phyloP scores from a whole-genome alignment of 2,888 invertebrate genomes.

The Machimus atricapillus region DNA sequence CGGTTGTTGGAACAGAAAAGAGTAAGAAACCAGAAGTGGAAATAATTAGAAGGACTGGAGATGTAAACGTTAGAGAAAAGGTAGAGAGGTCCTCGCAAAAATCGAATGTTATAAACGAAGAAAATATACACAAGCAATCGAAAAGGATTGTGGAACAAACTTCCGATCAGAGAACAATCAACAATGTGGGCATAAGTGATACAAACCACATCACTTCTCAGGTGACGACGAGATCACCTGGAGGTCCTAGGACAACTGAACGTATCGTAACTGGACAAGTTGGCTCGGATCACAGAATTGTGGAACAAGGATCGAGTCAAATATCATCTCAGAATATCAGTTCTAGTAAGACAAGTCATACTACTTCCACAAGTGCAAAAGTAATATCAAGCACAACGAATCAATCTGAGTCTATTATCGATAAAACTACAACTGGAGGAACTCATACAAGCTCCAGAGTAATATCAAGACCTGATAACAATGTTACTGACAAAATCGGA shows the following conservation, averaged over 20 bases:
- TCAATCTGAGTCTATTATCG: neutral
- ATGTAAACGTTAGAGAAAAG: slow-evolving; percentile 59
- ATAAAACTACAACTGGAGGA: neutral
- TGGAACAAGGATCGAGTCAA: neutral
- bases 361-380: neutral
- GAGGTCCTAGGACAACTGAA: neutral
- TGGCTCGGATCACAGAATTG: neutral
- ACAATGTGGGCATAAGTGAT: neutral
- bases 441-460: neutral
- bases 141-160: neutral
- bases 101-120: slow-evolving; percentile 55
- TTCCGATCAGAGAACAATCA: neutral
- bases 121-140: neutral
- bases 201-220: neutral
- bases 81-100: slow-evolving; percentile 56
- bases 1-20: slow-evolving; percentile 56
- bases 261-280: neutral
- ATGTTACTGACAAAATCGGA: neutral
- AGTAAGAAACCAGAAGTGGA: slow-evolving; percentile 59
- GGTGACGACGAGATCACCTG: neutral
- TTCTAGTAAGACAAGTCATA: neutral
- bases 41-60: slow-evolving; percentile 56
- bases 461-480: neutral
- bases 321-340: neutral
- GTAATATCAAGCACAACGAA: neutral